Base-by-base conservation (phyloP, 2,797 vertebrate species). In the Sebastes nivosus region DNA sequence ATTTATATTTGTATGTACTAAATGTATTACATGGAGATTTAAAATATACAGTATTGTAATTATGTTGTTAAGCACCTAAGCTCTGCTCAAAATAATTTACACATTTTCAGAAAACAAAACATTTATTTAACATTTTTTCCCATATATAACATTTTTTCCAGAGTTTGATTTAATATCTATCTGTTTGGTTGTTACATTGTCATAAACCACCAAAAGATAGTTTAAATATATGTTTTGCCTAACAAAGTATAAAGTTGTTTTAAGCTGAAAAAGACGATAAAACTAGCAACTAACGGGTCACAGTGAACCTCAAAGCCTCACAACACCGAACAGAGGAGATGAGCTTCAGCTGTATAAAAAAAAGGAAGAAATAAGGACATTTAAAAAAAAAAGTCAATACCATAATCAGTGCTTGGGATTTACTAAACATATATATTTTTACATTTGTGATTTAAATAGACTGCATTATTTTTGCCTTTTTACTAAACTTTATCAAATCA, bases 281-380 rank as follows among this genome's bases (percentile, higher is more conserved):
- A 86, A 86, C 91, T 89, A 92, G 63, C 79, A 90, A 86, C 90
- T 87, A 89, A 89, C 64, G 86, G 83, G 80, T 93, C 60, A 89
- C 72, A 81, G 79, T 80, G 84, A 87, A 90, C 52, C 89, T 88
- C 67, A 67, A 89, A 85, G 88, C 90, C 89, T 89, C 87, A 91
- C 88, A 72, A 90, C 92, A 93, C 71, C 83, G 75, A 84, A 93
- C 86, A 90, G 75, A 90, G 75, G 67, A 88, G 34, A 91, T 85
- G 79, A 87, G 84, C 75, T 89, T 92, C 86, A 81, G 78, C 82
- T 81, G 78, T 86, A 79, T 80, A 16, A 58, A 80, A 57, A 76
- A 78, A 42, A 72, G 58, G 8, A 87, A 66, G 27, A 87, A 78
- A 65, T 63, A 25, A 60, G 27, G 46, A 85, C 65, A 76, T 83